phyloP scores from a whole-genome alignment of 2,888 invertebrate genomes.

The Trissolcus japonicus region DNA sequence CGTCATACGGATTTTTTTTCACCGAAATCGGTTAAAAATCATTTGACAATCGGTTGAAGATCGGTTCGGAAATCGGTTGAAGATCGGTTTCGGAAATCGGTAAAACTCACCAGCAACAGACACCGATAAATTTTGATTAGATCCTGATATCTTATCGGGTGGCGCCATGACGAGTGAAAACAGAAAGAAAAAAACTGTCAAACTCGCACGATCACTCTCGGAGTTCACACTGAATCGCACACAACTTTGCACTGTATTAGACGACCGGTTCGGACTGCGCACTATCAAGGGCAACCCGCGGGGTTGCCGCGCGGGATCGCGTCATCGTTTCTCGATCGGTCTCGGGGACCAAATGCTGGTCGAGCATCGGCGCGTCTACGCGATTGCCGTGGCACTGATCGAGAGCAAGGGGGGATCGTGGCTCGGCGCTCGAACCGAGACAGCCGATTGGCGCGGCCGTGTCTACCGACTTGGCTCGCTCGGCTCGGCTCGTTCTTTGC shows the following conservation, averaged over 20 bases:
- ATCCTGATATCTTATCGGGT: conserved; percentile 41
- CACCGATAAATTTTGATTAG: conserved; percentile 21
- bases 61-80: not conserved
- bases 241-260: conserved; percentile 11
- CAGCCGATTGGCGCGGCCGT: conserved; percentile 67
- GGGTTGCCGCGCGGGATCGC: conserved; percentile 36
- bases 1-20: no score
- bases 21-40: not conserved
- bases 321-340: conserved; percentile 40
- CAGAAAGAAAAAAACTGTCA: conserved; percentile 2
- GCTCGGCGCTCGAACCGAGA: conserved; percentile 51
- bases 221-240: conserved; percentile 3
- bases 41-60: not conserved
- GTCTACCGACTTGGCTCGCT: conserved; percentile 54
- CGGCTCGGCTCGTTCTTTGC: conserved; percentile 54
- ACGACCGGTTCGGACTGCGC: conserved; percentile 19
- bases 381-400: conserved; percentile 45
- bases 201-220: conserved; percentile 4
- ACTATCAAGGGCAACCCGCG: conserved; percentile 21
- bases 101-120: conserved; percentile 32
- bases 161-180: conserved; percentile 24
- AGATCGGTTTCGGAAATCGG: not conserved
- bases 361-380: conserved; percentile 38
- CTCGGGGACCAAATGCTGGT: conserved; percentile 35
- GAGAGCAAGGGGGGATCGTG: conserved; percentile 46